phyloP scores from a whole-genome alignment of 2,888 invertebrate species.

The Liopterus haemorrhoidalis region DNA sequence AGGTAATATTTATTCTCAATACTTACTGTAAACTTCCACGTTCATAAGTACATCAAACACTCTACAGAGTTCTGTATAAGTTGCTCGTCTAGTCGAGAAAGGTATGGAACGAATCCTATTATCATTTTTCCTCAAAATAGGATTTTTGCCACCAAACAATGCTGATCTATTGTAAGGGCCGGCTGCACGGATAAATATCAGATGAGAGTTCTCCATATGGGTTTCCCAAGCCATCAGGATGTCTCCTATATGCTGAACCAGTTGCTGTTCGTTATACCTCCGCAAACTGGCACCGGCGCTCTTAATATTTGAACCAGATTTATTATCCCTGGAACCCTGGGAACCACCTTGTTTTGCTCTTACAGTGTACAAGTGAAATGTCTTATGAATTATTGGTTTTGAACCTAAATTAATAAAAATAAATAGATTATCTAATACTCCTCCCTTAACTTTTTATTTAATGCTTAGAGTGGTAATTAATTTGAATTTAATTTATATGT shows the following conservation, averaged over 20 bases:
- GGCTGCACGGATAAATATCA: constrained; percentile 56
- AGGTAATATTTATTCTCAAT: too few species aligned
- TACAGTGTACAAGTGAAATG: constrained; percentile 79
- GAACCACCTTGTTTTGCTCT: constrained; percentile 77
- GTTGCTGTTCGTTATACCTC: constrained; percentile 71
- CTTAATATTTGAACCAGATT: constrained; percentile 58
- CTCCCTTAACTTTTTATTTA: constrained; percentile 11
- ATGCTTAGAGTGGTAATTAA: neutral
- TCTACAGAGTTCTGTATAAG: constrained; percentile 70
- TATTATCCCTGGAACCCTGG: constrained; percentile 61
- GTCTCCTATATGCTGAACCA: constrained; percentile 48
- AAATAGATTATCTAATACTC: too few species aligned
- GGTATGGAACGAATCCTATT: constrained; percentile 63
- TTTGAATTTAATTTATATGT: constrained; percentile 17
- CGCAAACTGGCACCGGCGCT: constrained; percentile 77
- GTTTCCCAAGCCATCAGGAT: constrained; percentile 12
- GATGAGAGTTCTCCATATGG: constrained; percentile 15
- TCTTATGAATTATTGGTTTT: constrained; percentile 63
- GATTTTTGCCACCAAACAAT: constrained; percentile 67
- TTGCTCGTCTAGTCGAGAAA: constrained; percentile 75
- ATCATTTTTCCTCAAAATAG: constrained; percentile 61
- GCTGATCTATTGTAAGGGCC: constrained; percentile 65
- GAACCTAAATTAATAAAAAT: constrained; percentile 41
- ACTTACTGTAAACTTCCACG: constrained; percentile 61
- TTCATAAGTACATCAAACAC: constrained; percentile 64